Evolutionary conservation across 2,888 invertebrate genomes (phyloP), one percentile per base, ranked within the genome.

Genomic region (Cryptophagus acutangulus): DNA sequence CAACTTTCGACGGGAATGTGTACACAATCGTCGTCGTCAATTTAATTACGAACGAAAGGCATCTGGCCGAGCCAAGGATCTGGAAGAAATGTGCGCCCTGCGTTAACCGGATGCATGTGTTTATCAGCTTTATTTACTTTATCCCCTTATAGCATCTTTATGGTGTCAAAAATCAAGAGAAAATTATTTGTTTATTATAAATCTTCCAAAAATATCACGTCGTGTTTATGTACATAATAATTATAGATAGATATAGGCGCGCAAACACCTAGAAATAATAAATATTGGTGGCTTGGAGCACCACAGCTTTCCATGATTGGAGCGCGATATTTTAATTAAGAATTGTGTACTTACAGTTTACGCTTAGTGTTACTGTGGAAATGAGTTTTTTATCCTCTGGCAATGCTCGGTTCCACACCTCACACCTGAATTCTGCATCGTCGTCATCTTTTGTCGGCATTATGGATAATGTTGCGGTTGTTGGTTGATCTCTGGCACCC

Each of bases 321-420:
- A 6, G 13, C 5, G 13, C 6, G 13, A 29, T 29, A 29, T 10
- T 8, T 15, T 15, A 31, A 15, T 31, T 31, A 15, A 16, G 16
- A 8, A 10, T 15, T 31, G 31, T 31, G 13, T 31, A 85, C 88
- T 88, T 73, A 90, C 89, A 93, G 72, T 91, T 89, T 48, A 93
- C 92, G 68, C 84, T 86, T 41, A 93, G 76, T 15, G 82, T 81
- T 46, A 91, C 83, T 9, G 79, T 80, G 10, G 88, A 79, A 57
- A 88, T 87, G 48, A 91, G 71, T 54, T 87, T 87, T 42, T 82
- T 79, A 28, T 84, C 85, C 43, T 85, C 82, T 1, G 82, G 77
- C 80, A 93, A 84, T 50, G 92, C 93, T 33, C 92, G 75, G 72
- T 93, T 93, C 77, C 86, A 84, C 36, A 93, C 91, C 49, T 86